phyloP scores from a whole-genome alignment of 2,888 invertebrate species.

The Antheraea assamensis region DNA sequence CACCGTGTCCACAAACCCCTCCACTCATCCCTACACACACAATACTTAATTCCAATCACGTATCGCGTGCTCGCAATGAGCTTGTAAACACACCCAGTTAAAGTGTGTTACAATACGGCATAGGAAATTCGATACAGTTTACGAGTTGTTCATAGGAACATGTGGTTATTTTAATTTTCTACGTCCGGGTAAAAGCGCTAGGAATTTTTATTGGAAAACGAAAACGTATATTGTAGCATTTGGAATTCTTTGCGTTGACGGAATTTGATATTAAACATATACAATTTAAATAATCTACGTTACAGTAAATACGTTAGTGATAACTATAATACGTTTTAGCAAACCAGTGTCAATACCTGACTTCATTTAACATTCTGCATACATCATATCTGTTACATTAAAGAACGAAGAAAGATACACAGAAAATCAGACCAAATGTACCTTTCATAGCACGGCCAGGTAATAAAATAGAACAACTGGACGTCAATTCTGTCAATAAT shows the following conservation, averaged over 20 bases:
- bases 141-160: constrained; percentile 9
- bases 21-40: constrained; percentile 32
- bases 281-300: not conserved
- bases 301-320: not conserved
- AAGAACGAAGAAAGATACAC: too few relatives aligned
- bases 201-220: constrained; percentile 16
- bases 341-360: too few relatives aligned
- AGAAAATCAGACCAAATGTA: too few relatives aligned
- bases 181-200: constrained; percentile 10
- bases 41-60: constrained; percentile 63
- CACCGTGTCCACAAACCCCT: constrained; percentile 53
- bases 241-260: not conserved
- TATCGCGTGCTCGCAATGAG: constrained; percentile 49
- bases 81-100: constrained; percentile 53
- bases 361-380: too few relatives aligned
- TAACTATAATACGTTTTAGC: not conserved
- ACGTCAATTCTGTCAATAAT: too few relatives aligned
- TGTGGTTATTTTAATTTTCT: constrained; percentile 12
- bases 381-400: too few relatives aligned
- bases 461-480: too few relatives aligned
- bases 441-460: too few relatives aligned
- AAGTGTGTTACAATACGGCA: constrained; percentile 40
- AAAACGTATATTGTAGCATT: not conserved
- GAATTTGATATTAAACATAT: not conserved
- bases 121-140: constrained; percentile 21